These are phyloP conservation scores for Coleophora deauratella DNA, from an alignment of 2,888 invertebrate genomes.

Conservation along the genomic window DNA sequence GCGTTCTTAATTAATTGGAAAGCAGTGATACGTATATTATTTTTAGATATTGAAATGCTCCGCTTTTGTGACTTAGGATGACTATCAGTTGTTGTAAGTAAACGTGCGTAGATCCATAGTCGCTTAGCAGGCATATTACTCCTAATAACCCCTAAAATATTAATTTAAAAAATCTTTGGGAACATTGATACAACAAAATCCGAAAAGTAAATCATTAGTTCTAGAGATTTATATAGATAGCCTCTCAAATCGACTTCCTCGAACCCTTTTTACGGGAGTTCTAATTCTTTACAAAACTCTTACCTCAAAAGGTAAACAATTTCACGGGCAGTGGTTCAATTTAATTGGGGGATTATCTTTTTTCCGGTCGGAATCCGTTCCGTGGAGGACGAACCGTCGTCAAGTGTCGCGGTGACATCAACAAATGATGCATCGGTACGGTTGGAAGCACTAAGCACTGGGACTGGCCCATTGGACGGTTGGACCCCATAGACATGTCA, in stretches of 20 bases:
- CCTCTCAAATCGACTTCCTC: neutral
- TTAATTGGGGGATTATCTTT: slow-evolving; percentile 67
- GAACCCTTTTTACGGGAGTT: neutral
- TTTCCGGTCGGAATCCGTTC: slow-evolving; percentile 40
- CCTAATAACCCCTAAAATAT: no score
- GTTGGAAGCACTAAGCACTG: slow-evolving; percentile 14
- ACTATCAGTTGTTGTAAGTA: no score
- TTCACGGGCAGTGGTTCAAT: slow-evolving; percentile 64
- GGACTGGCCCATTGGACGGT: slow-evolving; percentile 7
- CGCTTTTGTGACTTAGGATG: no score
- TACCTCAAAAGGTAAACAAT: slow-evolving; percentile 62
- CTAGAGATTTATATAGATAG: no score
- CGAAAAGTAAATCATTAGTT: no score
- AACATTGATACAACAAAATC: no score
- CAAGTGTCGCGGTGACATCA: slow-evolving; percentile 51
- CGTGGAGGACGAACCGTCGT: slow-evolving; percentile 45
- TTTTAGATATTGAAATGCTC: no score
- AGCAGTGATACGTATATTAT: no score
- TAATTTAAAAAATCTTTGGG: no score
- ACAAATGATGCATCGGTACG: slow-evolving; percentile 59
- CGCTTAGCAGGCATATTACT: no score
- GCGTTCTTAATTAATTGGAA: no score
- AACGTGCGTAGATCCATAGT: no score
- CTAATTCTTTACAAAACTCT: slow-evolving; percentile 7
- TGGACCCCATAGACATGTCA: slow-evolving; percentile 21